Percentiles rank a stretch among this genome's conserved stretches.
These are phyloP conservation scores for Leucophenga varia DNA, from an alignment of 1,140 invertebrate genomes.

Conservation along the genomic window DNA sequence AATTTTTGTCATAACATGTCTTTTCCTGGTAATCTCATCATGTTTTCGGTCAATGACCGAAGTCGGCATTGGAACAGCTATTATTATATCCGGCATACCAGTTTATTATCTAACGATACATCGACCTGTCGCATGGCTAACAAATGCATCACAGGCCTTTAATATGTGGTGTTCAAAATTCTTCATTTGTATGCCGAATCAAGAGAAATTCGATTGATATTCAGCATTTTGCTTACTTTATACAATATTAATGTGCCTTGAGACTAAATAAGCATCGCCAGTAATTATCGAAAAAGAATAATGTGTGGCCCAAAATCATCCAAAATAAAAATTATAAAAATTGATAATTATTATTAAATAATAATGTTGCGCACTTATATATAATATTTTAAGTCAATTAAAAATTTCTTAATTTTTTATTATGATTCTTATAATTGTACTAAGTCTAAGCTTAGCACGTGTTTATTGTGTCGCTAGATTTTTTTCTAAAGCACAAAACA, in stretches of 20 bases:
- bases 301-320: no score
- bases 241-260: conserved; percentile 30
- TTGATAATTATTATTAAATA: no score
- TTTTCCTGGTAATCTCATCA: conserved; percentile 82
- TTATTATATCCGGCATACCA: conserved; percentile 81
- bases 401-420: no score
- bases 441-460: no score
- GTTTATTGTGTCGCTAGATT: no score
- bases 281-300: no score
- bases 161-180: conserved; percentile 72
- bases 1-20: conserved; percentile 80
- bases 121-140: conserved; percentile 65
- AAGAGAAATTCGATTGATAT: conserved; percentile 51
- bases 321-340: no score
- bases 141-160: conserved; percentile 62
- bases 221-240: conserved; percentile 1
- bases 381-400: no score
- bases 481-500: no score
- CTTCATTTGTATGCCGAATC: conserved; percentile 72
- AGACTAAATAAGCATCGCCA: background rate
- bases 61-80: conserved; percentile 78
- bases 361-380: no score
- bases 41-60: conserved; percentile 73
- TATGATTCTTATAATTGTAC: no score
- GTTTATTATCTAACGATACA: conserved; percentile 84